Conservation (phyloP, 1,140 invertebrate species). For the Drosophila santomea region DNA sequence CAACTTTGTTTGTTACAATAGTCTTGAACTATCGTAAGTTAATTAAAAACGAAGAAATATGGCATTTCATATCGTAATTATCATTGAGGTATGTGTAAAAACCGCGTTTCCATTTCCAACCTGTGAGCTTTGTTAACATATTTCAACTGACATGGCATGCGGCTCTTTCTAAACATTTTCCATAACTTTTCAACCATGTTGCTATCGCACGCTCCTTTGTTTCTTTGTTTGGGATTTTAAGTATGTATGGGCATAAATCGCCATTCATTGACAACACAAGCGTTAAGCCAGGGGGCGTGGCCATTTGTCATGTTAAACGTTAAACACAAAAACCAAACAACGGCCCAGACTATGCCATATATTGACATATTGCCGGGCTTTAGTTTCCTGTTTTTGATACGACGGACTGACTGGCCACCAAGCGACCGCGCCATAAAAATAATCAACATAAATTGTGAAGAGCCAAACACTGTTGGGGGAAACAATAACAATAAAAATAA, state of each 20-base stretch:
- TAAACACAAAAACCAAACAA: constrained; percentile 58
- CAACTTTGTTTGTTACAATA: too few relatives aligned
- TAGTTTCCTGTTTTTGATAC: constrained; percentile 63
- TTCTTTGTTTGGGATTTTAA: constrained; percentile 39
- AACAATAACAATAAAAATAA: constrained; percentile 84
- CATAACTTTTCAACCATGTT: constrained; percentile 30
- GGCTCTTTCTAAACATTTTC: constrained; percentile 30
- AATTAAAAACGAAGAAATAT: too few relatives aligned
- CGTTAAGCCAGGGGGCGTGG: constrained; percentile 66
- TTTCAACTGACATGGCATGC: not conserved
- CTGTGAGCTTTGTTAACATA: not conserved
- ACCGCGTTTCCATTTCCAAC: not conserved
- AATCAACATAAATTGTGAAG: constrained; percentile 80
- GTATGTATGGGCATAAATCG: constrained; percentile 63
- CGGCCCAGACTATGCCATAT: constrained; percentile 35
- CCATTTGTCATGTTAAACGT: constrained; percentile 79
- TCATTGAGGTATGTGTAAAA: too few relatives aligned
- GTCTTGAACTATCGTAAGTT: too few relatives aligned
- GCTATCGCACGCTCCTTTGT: constrained; percentile 13
- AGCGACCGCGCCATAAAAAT: constrained; percentile 81
- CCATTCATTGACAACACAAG: constrained; percentile 64
- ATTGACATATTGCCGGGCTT: constrained; percentile 76
- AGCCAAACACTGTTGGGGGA: constrained; percentile 27
- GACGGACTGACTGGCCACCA: constrained; percentile 67
- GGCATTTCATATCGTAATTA: too few relatives aligned